phyloP scores from a whole-genome alignment of 2,113 vertebrate genomes.

The Callorhinus ursinus region DNA sequence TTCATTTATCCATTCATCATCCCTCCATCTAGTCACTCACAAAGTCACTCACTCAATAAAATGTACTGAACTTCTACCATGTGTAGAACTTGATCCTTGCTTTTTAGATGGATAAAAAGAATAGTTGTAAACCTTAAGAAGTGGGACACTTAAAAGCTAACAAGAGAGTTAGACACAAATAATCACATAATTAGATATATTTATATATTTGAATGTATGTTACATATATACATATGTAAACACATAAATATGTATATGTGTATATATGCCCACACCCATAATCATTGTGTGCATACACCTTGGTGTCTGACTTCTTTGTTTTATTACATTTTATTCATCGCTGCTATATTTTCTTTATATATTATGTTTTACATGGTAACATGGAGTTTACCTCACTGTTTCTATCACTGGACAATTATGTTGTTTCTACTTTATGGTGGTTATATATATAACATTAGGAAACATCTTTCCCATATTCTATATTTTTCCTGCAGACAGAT shows the following conservation, averaged over 20 bases:
- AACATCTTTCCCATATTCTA: background rate
- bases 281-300: background rate
- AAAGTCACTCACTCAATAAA: background rate
- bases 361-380: background rate
- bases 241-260: background rate
- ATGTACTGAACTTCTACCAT: background rate
- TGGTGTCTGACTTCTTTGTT: background rate
- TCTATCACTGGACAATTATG: background rate
- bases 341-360: background rate
- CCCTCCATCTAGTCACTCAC: background rate
- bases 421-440: background rate
- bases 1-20: background rate
- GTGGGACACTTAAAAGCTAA: background rate
- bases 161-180: background rate
- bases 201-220: background rate
- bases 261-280: background rate
- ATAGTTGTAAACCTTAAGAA: background rate
- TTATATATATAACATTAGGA: background rate
- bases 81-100: background rate
- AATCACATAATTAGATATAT: background rate
- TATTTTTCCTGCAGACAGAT: background rate
- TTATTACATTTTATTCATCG: slow-evolving; percentile 16
- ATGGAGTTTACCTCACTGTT: background rate
- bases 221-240: background rate
- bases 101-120: background rate